Evolutionary conservation across 2,888 invertebrate species (phyloP), one percentile per base, ranked within the genome.

Genomic region (Drosophila formosana): DNA sequence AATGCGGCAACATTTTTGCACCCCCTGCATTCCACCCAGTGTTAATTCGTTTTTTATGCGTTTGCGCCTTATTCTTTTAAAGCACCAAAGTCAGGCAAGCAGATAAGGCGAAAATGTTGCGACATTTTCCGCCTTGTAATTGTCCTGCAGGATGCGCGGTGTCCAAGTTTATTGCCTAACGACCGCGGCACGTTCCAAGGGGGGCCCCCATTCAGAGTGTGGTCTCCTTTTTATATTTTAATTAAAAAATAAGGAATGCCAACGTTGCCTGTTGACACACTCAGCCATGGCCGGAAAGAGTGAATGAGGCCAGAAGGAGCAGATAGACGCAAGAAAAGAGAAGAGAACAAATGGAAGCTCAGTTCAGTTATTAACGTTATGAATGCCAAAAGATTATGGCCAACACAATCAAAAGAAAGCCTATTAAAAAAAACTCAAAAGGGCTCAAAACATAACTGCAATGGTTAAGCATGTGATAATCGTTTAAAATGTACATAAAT

Each of bases 161-260:
- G 89, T 82, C 75, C 83, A 87, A 86, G 81, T 91, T 90, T 90
- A 90, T 90, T 90, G 90, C 90, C 88, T 90, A 90, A 90, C 90
- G 90, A 90, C 91, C 89, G 88, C 83, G 80, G 72, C 80, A 84
- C 75, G 81, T 78, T 82, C 11, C 45, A 9, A 45, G 45, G 11
- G n/a, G 9, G 32, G 45, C 7, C 55, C 80, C 75, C 74, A 55
- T 62, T 76, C 73, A 55, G 3, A 47, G 32, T 78, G 82, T 66
- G 67, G 69, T 70, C 73, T 64, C 55, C 53, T 73, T 76, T 75
- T 76, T 76, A 76, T 76, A 76, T 77, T 76, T 76, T 76, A 76
- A 76, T 76, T 76, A 76, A 76, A 75, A 76, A 73, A 77, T 70
- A 69, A 66, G 57, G 74, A 70, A 73, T 69, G 63, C 68, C n/a